Evolutionary conservation across 2,797 vertebrate genomes (phyloP), one percentile per base, ranked within the genome.

Genomic region (Brachyalestes nurse): DNA sequence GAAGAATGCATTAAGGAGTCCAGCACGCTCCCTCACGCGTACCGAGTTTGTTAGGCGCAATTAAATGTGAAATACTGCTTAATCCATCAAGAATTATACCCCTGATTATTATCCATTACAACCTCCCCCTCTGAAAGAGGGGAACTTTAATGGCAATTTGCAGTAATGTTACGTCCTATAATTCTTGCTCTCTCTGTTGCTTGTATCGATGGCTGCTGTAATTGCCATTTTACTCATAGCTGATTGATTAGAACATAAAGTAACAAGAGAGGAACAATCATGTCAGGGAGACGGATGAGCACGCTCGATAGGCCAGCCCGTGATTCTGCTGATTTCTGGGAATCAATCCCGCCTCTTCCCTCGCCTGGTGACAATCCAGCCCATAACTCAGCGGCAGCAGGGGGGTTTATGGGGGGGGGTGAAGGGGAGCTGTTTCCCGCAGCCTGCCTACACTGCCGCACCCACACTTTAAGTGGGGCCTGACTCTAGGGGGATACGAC

Each of bases 231-330:
- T 95, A 92, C 92, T 94, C 93, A 94, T 90, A 86, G 88, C 92
- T 92, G 93, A 96, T 93, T 96, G 95, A 97, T 96, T 95, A 92
- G 87, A 94, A 95, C 89, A 92, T 94, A 95, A 96, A 96, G 92
- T 93, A 96, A 95, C 92, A 95, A 94, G 93, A 94, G 93, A 87
- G 92, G 89, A 91, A 94, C 91, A 96, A 95, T 95, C 94, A 95
- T 92, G 90, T 94, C 93, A 95, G 91, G 91, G 93, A 93, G 89
- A 95, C 90, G 88, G 92, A 93, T 92, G 89, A 90, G 78, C 47
- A 83, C 42, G 58, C 74, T 91, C 88, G 67, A 79, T 81, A 84
- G 66, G 55, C 47, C 85, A 84, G 88, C 87, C 85, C 72, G 69
- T 88, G 88, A 89, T 90, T 91, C 84, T 70, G 83, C 89, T 90